Percentiles rank a stretch among this genome's conserved stretches.
Conservation (phyloP, 2,888 invertebrate genomes). For the Microchrysa polita region DNA sequence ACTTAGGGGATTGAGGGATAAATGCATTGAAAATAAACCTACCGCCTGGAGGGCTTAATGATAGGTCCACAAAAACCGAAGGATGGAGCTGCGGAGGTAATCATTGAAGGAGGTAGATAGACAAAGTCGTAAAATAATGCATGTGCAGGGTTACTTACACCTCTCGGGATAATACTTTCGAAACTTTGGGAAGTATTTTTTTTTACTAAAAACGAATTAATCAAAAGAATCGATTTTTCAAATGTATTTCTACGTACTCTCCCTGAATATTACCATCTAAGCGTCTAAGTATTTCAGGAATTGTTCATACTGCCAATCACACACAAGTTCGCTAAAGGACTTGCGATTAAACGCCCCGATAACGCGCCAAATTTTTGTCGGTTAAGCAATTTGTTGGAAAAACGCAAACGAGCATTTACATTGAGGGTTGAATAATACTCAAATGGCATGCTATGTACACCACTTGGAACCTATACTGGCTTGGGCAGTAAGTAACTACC, state of each 20-base stretch:
- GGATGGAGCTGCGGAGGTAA: too few species aligned
- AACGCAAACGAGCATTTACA: slow-evolving; percentile 52
- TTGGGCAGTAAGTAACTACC: background rate
- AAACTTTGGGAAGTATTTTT: background rate
- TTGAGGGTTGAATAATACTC: slow-evolving; percentile 50
- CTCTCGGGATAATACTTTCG: background rate
- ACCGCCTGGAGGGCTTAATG: too few species aligned
- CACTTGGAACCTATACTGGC: background rate
- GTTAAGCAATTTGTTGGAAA: slow-evolving; percentile 52
- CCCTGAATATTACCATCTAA: too few species aligned
- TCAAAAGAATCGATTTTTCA: too few species aligned
- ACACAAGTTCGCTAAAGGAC: slow-evolving; percentile 28
- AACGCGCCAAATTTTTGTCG: slow-evolving; percentile 52
- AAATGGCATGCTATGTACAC: slow-evolving; percentile 46
- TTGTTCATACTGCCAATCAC: slow-evolving; percentile 30
- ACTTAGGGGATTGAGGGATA: too few species aligned
- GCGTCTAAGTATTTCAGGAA: background rate
- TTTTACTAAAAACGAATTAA: too few species aligned
- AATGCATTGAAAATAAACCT: too few species aligned
- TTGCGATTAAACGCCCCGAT: slow-evolving; percentile 50
- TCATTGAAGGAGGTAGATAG: too few species aligned
- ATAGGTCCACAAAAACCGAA: too few species aligned
- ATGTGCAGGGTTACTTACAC: too few species aligned
- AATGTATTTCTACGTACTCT: too few species aligned
- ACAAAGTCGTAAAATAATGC: too few species aligned